A percentile compares a stretch with the other conserved stretches of the same genome.
Evolutionary conservation across 2,113 vertebrate species (phyloP).

Genomic region (Glaucomys volans): DNA sequence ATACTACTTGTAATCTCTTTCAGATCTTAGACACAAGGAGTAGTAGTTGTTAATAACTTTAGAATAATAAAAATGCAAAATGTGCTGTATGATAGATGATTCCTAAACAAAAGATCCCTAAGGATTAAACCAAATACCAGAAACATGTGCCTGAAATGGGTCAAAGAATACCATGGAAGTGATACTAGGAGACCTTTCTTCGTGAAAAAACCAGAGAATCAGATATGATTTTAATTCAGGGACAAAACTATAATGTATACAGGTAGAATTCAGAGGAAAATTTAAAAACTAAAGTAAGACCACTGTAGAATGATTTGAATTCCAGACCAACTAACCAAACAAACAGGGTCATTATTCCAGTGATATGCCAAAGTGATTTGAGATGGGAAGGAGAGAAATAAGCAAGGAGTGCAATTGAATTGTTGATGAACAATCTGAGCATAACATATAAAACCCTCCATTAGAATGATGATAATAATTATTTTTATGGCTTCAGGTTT

Average conservation of each 20-base stretch:
- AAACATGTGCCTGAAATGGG: neutral
- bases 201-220: neutral
- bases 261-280: neutral
- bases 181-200: neutral
- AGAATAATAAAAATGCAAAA: neutral
- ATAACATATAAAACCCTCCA: neutral
- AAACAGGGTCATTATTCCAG: neutral
- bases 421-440: neutral
- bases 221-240: neutral
- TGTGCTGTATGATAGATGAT: neutral
- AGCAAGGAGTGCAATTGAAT: neutral
- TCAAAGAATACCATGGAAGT: neutral
- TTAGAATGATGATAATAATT: neutral
- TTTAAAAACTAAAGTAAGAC: neutral
- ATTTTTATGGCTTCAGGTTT: neutral
- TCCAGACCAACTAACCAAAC: neutral
- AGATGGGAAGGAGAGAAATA: neutral
- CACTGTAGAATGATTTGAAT: neutral
- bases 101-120: neutral
- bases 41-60: neutral
- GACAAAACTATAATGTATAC: neutral
- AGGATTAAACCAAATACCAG: neutral
- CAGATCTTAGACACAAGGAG: neutral
- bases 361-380: neutral
- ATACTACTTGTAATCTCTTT: neutral